phyloP scores from a whole-genome alignment of 2,113 vertebrate genomes.

The Jacana jacana region DNA sequence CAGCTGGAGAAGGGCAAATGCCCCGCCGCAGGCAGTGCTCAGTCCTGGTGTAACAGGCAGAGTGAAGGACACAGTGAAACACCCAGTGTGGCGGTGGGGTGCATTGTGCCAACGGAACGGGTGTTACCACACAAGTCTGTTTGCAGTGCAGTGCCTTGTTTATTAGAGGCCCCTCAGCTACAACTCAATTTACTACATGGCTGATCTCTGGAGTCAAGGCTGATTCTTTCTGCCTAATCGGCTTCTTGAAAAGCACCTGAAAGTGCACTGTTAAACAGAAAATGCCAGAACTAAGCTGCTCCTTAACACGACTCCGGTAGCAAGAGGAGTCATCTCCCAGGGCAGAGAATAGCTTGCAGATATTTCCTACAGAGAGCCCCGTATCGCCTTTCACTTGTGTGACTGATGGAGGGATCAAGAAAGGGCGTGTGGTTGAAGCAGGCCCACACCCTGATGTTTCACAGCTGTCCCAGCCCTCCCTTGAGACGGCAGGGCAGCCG shows the following conservation, averaged over 20 bases:
- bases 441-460: constrained; percentile 54
- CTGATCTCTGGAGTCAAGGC: neutral
- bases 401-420: neutral
- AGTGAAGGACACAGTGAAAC: neutral
- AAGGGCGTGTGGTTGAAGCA: neutral
- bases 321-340: neutral
- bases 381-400: constrained; percentile 8
- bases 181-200: neutral
- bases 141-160: neutral
- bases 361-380: neutral
- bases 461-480: constrained; percentile 48
- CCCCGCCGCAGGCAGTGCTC: fast-evolving
- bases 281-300: neutral
- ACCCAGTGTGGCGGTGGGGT: neutral
- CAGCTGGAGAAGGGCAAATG: neutral
- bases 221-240: neutral
- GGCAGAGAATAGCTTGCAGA: neutral
- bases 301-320: neutral
- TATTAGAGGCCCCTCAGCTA: neutral
- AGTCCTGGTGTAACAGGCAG: neutral
- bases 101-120: fast-evolving
- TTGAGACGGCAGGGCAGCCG: neutral
- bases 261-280: neutral
- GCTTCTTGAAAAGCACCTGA: neutral
- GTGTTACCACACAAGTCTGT: fast-evolving